phyloP scores from a whole-genome alignment of 2,113 vertebrate genomes.

The Clarias magur region DNA sequence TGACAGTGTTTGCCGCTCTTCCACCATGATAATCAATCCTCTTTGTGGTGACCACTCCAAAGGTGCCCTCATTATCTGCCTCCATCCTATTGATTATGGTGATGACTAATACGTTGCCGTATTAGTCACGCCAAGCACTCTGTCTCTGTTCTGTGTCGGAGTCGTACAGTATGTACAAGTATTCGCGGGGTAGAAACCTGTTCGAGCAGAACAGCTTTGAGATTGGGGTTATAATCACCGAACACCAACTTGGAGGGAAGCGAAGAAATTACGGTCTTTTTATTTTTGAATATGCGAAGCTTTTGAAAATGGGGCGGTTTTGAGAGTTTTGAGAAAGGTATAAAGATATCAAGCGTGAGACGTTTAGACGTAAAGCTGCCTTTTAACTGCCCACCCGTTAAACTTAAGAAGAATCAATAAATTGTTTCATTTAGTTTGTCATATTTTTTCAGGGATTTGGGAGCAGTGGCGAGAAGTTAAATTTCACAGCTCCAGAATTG shows the following conservation, averaged over 20 bases:
- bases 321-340: constrained; percentile 3
- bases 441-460: constrained; percentile 52
- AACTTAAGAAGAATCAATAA: constrained; percentile 46
- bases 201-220: background rate
- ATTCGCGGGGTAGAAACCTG: constrained; percentile 23
- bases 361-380: constrained; percentile 25
- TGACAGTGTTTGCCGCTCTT: constrained; percentile 43
- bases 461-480: constrained; percentile 49
- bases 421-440: constrained; percentile 46
- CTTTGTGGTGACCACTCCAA: constrained; percentile 50
- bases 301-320: background rate
- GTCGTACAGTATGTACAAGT: constrained; percentile 7
- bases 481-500: constrained; percentile 54
- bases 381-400: constrained; percentile 42
- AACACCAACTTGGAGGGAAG: background rate
- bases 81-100: constrained; percentile 54
- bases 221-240: background rate
- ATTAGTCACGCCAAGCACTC: constrained; percentile 13
- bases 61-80: constrained; percentile 51
- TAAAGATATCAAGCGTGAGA: constrained; percentile 32
- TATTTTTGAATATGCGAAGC: background rate
- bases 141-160: constrained; percentile 27
- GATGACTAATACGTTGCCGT: constrained; percentile 40
- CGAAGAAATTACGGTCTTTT: background rate
- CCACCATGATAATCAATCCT: constrained; percentile 51